phyloP scores from a whole-genome alignment of 2,888 invertebrate species.

The Coremacera marginata region DNA sequence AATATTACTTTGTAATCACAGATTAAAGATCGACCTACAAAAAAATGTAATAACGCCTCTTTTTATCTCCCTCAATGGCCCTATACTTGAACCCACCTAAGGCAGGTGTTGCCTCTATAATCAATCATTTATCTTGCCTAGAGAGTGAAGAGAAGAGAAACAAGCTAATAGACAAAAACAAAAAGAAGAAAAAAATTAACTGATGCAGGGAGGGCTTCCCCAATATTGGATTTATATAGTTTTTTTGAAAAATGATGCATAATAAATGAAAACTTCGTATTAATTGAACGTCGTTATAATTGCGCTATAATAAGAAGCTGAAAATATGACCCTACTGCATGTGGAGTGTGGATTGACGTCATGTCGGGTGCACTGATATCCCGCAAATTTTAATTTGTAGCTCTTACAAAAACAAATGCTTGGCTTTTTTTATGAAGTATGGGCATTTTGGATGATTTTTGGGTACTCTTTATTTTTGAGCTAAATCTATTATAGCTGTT shows the following conservation, averaged over 20 bases:
- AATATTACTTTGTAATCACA: no score
- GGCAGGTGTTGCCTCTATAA: background rate
- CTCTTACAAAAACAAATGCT: slow-evolving; percentile 39
- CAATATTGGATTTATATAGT: slow-evolving; percentile 59
- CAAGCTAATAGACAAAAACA: slow-evolving; percentile 17
- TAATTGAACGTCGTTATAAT: slow-evolving; percentile 55
- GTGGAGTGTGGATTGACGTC: background rate
- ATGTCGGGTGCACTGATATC: slow-evolving; percentile 53
- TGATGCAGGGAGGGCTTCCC: no score
- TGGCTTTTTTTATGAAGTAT: background rate
- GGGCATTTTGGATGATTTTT: background rate
- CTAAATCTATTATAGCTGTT: no score
- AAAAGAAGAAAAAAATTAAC: background rate
- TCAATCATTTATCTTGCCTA: slow-evolving; percentile 23
- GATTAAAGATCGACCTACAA: no score
- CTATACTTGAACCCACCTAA: background rate
- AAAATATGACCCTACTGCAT: background rate
- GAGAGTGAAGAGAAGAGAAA: background rate
- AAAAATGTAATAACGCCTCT: background rate
- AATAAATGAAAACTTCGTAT: slow-evolving; percentile 1
- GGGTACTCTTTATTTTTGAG: background rate
- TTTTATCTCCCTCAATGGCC: background rate
- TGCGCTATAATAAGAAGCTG: slow-evolving; percentile 53
- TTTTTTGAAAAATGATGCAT: slow-evolving; percentile 62
- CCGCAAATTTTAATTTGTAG: slow-evolving; percentile 66